phyloP scores from a whole-genome alignment of 2,888 invertebrate genomes.

The Bimastos eiseni region DNA sequence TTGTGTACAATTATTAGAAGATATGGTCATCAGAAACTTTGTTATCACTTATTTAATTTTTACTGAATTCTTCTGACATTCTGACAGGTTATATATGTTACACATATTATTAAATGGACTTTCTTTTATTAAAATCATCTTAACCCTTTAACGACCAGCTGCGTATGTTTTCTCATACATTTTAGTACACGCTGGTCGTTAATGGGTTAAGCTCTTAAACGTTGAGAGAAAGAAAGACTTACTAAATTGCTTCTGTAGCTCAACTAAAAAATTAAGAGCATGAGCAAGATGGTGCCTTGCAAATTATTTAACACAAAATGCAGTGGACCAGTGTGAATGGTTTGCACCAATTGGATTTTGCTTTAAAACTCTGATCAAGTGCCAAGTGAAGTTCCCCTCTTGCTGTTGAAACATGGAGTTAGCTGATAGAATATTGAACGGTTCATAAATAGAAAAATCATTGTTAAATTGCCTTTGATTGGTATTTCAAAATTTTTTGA shows the following conservation, averaged over 20 bases:
- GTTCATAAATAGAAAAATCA: not conserved
- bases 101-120: not conserved
- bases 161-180: too few species aligned
- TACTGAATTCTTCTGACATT: not conserved
- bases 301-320: not conserved
- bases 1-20: not conserved
- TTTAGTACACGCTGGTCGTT: too few species aligned
- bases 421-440: not conserved
- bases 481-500: not conserved
- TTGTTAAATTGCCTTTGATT: not conserved
- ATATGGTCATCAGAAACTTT: not conserved
- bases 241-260: not conserved
- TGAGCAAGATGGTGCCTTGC: not conserved
- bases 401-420: not conserved
- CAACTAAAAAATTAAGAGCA: not conserved
- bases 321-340: too few species aligned
- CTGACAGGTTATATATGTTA: not conserved
- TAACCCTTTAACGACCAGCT: too few species aligned
- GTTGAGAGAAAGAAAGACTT: not conserved
- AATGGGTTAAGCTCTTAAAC: too few species aligned
- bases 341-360: too few species aligned
- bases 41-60: not conserved
- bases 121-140: not conserved
- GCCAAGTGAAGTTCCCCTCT: not conserved
- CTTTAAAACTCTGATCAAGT: not conserved